A percentile compares a stretch with the other conserved stretches of the same genome.
Conservation (phyloP, 2,888 invertebrate genomes). For the Sabatieria punctata region DNA sequence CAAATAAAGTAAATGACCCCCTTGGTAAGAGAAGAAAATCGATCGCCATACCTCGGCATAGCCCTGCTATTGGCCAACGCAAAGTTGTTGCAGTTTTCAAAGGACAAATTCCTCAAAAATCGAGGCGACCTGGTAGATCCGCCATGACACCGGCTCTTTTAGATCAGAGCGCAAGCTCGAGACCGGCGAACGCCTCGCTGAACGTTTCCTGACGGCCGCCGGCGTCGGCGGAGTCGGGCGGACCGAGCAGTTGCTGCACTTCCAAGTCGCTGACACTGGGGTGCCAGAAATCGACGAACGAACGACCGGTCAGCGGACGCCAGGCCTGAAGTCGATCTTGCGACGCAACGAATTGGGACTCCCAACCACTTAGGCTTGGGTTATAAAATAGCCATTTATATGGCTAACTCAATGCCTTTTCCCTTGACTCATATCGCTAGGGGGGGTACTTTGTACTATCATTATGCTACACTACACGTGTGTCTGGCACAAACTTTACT, state of each 20-base stretch:
- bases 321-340: slow-evolving; percentile 51
- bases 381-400: too few relatives aligned
- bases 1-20: too few relatives aligned
- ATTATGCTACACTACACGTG: background rate
- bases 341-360: slow-evolving; percentile 43
- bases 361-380: slow-evolving; percentile 39
- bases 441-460: too few relatives aligned
- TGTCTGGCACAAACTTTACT: too few relatives aligned
- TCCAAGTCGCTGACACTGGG: slow-evolving; percentile 57
- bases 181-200: slow-evolving; percentile 17
- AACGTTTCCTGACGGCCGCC: too few relatives aligned
- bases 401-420: too few relatives aligned
- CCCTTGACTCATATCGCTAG: too few relatives aligned
- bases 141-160: slow-evolving; percentile 16
- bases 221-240: too few relatives aligned
- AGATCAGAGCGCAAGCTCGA: slow-evolving; percentile 5
- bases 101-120: slow-evolving; percentile 82
- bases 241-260: too few relatives aligned
- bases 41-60: slow-evolving; percentile 52
- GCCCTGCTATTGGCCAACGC: slow-evolving; percentile 61
- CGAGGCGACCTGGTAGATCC: slow-evolving; percentile 44
- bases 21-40: too few relatives aligned
- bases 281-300: slow-evolving; percentile 50
- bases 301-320: slow-evolving; percentile 23
- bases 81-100: slow-evolving; percentile 70